A percentile compares a stretch with the other conserved stretches of the same genome.
Conservation (phyloP, 2,888 invertebrate species). For the Cerastis leucographa region DNA sequence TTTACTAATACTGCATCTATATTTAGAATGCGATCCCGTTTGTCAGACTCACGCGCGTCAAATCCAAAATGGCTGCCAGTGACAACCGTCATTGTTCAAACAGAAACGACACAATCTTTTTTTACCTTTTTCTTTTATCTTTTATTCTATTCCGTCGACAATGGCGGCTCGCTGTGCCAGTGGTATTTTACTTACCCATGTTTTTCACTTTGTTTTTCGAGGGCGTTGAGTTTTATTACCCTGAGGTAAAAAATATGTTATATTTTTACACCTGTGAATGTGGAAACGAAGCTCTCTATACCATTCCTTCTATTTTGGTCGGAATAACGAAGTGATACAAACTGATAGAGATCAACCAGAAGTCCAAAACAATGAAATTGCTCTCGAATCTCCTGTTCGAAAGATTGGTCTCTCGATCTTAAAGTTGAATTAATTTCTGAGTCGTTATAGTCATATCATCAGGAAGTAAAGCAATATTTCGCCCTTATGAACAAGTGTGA, state of each 20-base stretch:
- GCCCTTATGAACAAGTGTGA: not conserved
- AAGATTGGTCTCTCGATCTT: not conserved
- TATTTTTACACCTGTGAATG: constrained; percentile 67
- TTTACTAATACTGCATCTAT: constrained; percentile 58
- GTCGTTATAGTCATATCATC: not conserved
- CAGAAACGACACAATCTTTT: constrained; percentile 89
- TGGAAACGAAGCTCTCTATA: constrained; percentile 19
- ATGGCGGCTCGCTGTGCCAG: constrained; percentile 86
- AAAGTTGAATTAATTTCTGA: not conserved
- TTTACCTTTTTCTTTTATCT: constrained; percentile 83
- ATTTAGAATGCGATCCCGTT: constrained; percentile 67
- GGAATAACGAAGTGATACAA: not conserved
- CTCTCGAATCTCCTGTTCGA: not conserved
- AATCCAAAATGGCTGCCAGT: constrained; percentile 87
- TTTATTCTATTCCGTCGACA: constrained; percentile 83
- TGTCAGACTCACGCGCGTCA: constrained; percentile 74
- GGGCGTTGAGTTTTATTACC: constrained; percentile 72
- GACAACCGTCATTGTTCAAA: constrained; percentile 89
- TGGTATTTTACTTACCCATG: constrained; percentile 87
- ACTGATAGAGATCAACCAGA: not conserved
- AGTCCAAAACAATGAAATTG: not conserved
- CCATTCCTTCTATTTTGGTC: not conserved
- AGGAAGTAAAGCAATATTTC: not conserved
- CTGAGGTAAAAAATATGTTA: constrained; percentile 66
- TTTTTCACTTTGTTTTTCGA: constrained; percentile 82